Evolutionary conservation across 2,888 invertebrate genomes (phyloP).

Genomic region (Tenthredo distinguenda): DNA sequence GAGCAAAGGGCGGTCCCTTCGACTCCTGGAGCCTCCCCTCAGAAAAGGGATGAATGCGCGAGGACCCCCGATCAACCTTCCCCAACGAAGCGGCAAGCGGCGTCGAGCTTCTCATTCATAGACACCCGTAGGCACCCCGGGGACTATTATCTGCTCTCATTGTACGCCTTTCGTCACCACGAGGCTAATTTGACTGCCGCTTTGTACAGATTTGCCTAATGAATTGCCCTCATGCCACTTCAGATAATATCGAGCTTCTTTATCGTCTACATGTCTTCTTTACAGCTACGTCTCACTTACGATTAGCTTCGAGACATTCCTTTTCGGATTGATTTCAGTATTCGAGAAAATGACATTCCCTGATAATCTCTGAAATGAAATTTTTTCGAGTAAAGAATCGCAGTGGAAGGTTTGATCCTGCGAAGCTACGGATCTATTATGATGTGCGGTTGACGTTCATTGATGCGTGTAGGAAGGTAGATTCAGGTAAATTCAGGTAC

Average conservation of each 20-base stretch:
- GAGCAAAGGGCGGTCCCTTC: conserved; percentile 68
- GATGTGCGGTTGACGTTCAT: conserved; percentile 59
- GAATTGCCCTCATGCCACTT: conserved; percentile 56
- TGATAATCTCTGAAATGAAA: neutral
- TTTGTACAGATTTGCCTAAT: conserved; percentile 59
- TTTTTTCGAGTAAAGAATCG: neutral
- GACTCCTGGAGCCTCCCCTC: conserved; percentile 57
- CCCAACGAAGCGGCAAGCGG: conserved; percentile 41
- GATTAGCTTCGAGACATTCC: neutral
- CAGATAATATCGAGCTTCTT: conserved; percentile 1
- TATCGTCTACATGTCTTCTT: neutral
- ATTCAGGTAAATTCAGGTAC: conserved; percentile 60
- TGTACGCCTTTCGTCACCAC: conserved; percentile 63
- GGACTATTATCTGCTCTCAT: conserved; percentile 61
- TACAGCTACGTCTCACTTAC: neutral
- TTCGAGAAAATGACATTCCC: neutral
- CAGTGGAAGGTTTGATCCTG: neutral
- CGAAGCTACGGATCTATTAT: neutral
- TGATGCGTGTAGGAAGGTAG: conserved; percentile 60
- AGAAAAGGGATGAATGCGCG: conserved; percentile 63
- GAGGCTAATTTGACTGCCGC: conserved; percentile 63
- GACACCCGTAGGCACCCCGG: conserved; percentile 45
- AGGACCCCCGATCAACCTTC: conserved; percentile 45
- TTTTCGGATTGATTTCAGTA: neutral
- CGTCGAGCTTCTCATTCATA: conserved; percentile 50